Evolutionary conservation across 2,888 invertebrate genomes (phyloP), one percentile per base, ranked within the genome.

Genomic region (Idaea dimidiata): DNA sequence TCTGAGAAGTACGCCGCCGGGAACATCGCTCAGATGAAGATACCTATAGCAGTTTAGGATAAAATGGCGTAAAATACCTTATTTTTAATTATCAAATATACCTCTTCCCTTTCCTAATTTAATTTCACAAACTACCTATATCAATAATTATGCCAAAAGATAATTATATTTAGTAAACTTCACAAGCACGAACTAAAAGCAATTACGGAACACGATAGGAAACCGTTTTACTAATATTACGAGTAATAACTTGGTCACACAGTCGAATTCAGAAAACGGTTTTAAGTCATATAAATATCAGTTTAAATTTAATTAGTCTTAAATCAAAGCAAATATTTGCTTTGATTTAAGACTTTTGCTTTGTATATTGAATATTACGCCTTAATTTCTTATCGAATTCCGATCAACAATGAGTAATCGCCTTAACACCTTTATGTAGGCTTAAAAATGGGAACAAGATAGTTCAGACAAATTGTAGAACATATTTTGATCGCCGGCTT

Each of bases 401-500:
- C 64, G 59, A 18, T 53, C 24, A 61, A 31, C 56, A 33, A 56
- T 62, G 17, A 57, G 24, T 17, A 43, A 43, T 43, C 43, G 14
- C 14, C 43, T 43, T 59, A 59, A 58, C 54, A 62, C 60, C 24
- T 61, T 66, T 63, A 63, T 61, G 66, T 63, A 60, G 61, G 66
- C 57, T 63, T 63, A 61, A 58, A 61, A 61, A 61, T 61, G 57
- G 59, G 54, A 63, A 63, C 63, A 62, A 66, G 17, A 14, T 6
- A 63, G 31, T 55, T 57, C 16, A 31, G 66, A 63, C 60, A 66
- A 66, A 66, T 63, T 66, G 56, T 58, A 61, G 33, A 58, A 43
- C 58, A n/a, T 57, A 17, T 66, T 54, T 62, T 43, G 17, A n/a
- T n/a, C 16, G 59, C 58, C 62, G 64, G 66, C 55, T 31, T 60